phyloP scores from a whole-genome alignment of 2,888 invertebrate genomes.

The Onthophagus sagittarius region DNA sequence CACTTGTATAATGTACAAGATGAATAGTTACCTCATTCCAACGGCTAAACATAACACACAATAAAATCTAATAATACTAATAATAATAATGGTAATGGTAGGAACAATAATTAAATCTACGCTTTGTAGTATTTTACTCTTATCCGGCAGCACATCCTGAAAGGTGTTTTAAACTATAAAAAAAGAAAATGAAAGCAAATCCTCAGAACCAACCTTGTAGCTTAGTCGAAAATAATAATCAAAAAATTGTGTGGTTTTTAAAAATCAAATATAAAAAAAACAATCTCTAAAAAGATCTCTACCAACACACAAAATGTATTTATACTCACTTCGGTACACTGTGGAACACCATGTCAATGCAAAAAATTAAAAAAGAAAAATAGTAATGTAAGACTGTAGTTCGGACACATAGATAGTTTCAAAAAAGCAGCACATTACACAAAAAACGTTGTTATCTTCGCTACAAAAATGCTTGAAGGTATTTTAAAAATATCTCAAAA shows the following conservation, averaged over 20 bases:
- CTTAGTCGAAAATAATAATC: background rate
- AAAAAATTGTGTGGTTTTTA: conserved; percentile 2
- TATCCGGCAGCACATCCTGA: conserved; percentile 22
- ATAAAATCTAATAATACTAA: conserved; percentile 24
- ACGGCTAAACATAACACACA: conserved; percentile 32
- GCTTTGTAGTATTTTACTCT: conserved; percentile 17
- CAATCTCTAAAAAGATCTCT: conserved; percentile 33
- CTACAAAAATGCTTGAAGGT: conserved; percentile 50
- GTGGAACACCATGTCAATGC: conserved; percentile 64
- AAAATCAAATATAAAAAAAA: conserved; percentile 37
- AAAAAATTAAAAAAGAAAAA: conserved; percentile 63
- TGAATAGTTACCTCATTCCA: conserved; percentile 48
- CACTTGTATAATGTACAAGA: conserved; percentile 51
- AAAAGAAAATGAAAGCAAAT: conserved; percentile 21
- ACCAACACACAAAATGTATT: conserved; percentile 55
- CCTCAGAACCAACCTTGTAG: conserved; percentile 5
- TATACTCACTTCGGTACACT: conserved; percentile 69
- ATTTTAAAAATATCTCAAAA: conserved; percentile 15
- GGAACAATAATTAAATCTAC: conserved; percentile 16
- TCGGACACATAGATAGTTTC: conserved; percentile 36
- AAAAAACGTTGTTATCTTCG: conserved; percentile 41
- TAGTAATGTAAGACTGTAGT: conserved; percentile 46
- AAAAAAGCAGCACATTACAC: conserved; percentile 31
- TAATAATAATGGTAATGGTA: conserved; percentile 22
- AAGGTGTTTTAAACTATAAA: conserved; percentile 28